These are phyloP conservation scores for Hartigia nigra DNA, from an alignment of 2,888 invertebrate genomes.

Conservation along the genomic window DNA sequence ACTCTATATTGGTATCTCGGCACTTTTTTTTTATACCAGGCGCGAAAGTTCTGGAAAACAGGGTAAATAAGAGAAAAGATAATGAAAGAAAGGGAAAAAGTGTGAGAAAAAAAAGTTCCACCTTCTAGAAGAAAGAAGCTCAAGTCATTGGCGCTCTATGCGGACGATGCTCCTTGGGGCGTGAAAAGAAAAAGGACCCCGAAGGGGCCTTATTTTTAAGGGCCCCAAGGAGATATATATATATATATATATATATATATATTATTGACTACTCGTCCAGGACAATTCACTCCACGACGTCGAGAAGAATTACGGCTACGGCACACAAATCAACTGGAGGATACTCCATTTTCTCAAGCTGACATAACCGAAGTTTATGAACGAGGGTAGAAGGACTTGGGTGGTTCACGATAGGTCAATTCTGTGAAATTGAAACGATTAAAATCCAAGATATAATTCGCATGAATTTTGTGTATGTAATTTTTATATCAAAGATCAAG, in stretches of 20 bases:
- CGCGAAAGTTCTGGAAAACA: not conserved
- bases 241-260: not conserved
- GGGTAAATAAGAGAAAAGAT: slow-evolving; percentile 14
- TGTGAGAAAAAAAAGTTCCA: not conserved
- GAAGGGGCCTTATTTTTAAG: no score
- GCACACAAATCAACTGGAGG: slow-evolving; percentile 9
- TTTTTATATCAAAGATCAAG: not conserved
- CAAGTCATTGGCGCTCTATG: slow-evolving; percentile 39
- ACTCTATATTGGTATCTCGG: not conserved
- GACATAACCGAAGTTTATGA: slow-evolving; percentile 41
- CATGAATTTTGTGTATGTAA: not conserved
- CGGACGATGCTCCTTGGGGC: slow-evolving; percentile 25
- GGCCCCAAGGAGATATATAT: not conserved
- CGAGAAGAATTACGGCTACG: not conserved
- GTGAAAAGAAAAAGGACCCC: slow-evolving; percentile 18
- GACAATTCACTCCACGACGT: not conserved
- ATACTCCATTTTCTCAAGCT: slow-evolving; percentile 49
- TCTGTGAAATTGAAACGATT: not conserved
- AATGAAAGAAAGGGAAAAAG: not conserved
- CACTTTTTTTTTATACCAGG: not conserved
- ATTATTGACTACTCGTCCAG: not conserved
- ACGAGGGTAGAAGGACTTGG: slow-evolving; percentile 47
- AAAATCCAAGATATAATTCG: not conserved
- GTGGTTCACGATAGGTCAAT: not conserved
- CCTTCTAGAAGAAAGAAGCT: slow-evolving; percentile 32